Evolutionary conservation across 92 coral and sea anemone genomes (phyloP), one percentile per base, ranked within the genome.

Genomic region (Palythoa grandis): DNA sequence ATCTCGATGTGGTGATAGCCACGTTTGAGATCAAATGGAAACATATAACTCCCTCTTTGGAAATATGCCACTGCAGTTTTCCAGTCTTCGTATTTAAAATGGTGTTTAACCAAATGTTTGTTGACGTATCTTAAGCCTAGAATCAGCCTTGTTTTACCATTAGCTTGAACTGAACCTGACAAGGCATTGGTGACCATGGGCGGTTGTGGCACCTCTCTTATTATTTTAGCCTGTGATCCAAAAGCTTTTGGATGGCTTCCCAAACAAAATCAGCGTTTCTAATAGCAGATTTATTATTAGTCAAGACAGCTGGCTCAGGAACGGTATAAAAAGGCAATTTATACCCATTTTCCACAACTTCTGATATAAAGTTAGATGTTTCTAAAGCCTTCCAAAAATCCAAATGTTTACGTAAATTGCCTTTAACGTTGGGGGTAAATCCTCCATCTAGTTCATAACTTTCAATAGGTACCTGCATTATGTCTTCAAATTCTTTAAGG

Each of bases 311-410:
- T 76, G 43, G 15, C n/a, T 74, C 54, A 22, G 63, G 80, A 12
- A 15, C 37, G 24, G 80, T 16, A 58, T n/a, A n/a, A 47, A 83
- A 83, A 11, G 82, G 82, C 53, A 83, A 67, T 76, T 69, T 66
- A 83, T 67, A 67, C 24, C 82, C 87, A 37, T 29, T 12, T 8
- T 37, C 15, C 13, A 83, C 73, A 67, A 83, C 56, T 52, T 74
- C 50, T n/a, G 2, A 63, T 63, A 17, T 63, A 83, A 66, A 25
- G 24, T 25, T 4, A 20, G 60, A 57, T 38, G 87, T 39, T 66
- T 2, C 87, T 52, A 67, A 29, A 38, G n/a, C 56, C 25, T 11
- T 74, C 87, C 80, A 67, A 83, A 83, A 83, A 10, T 69, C 39
- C 52, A 67, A 67, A 23, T 22, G 56, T 20, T 22, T 48, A 19